Conservation (phyloP, 2,797 vertebrate species). For the Gallinago nigripennis region DNA sequence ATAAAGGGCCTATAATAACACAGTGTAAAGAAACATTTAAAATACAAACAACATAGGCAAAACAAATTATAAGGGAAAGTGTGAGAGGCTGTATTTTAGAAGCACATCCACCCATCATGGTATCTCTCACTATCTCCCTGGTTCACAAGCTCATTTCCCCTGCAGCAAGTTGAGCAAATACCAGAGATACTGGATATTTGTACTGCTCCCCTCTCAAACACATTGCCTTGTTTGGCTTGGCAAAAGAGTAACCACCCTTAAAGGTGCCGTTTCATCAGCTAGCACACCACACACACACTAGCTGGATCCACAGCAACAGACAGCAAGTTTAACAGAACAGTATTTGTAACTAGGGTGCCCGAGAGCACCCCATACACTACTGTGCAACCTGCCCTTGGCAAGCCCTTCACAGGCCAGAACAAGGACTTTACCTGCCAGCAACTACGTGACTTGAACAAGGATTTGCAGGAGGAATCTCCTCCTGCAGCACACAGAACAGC, state of each 20-base stretch:
- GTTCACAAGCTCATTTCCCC: not conserved
- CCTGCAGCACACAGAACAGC: not conserved
- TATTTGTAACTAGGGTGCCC: not conserved
- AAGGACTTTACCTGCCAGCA: not conserved
- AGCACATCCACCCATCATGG: not conserved
- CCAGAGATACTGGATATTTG: conserved; percentile 27
- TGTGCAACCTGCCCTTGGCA: not conserved
- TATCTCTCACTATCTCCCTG: not conserved
- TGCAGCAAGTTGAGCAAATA: conserved; percentile 18
- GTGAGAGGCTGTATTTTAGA: not conserved
- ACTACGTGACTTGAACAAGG: not conserved
- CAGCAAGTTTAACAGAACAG: not conserved
- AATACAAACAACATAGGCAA: not conserved
- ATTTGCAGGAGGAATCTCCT: not conserved
- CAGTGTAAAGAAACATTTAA: not conserved
- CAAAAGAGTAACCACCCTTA: not conserved
- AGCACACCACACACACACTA: fast-evolving
- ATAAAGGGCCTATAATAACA: not conserved
- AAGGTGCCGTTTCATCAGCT: not conserved
- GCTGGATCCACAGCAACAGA: not conserved
- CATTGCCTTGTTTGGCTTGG: conserved; percentile 34
- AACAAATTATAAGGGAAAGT: not conserved
- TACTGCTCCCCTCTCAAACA: conserved; percentile 32
- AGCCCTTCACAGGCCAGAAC: not conserved
- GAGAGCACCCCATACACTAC: not conserved